Conservation (phyloP, 2,888 invertebrate genomes). For the Nemoura dubitans region DNA sequence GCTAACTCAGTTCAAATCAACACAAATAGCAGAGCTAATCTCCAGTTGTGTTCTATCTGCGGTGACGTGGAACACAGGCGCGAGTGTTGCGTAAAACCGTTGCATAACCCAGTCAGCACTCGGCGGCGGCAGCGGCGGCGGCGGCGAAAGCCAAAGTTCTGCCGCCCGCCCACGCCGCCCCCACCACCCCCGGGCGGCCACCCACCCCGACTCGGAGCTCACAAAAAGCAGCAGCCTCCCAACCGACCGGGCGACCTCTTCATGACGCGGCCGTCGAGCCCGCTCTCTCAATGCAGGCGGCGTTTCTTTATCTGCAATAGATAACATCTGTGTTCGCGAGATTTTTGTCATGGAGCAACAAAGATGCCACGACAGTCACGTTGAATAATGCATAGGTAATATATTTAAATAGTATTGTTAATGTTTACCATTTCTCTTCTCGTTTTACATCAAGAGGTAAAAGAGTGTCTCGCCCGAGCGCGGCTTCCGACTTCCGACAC, state of each 20-base stretch:
- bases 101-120: constrained; percentile 5
- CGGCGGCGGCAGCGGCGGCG: too few relatives aligned
- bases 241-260: constrained; percentile 27
- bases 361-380: constrained; percentile 3
- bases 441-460: not conserved
- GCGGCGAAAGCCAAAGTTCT: constrained; percentile 18
- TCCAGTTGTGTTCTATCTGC: constrained; percentile 1
- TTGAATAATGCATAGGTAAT: constrained; percentile 31
- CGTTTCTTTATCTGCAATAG: constrained; percentile 27
- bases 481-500: too few relatives aligned
- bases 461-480: not conserved
- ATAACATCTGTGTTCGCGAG: constrained; percentile 25
- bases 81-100: constrained; percentile 18
- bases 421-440: constrained; percentile 24
- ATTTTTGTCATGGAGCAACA: not conserved
- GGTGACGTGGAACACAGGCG: not conserved
- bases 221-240: not conserved
- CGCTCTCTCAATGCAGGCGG: not conserved
- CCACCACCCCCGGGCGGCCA: constrained; percentile 7
- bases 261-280: constrained; percentile 16
- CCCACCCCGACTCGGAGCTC: not conserved
- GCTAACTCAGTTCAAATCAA: not conserved
- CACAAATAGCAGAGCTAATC: constrained; percentile 23
- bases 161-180: not conserved
- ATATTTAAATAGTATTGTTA: constrained; percentile 28